phyloP scores from a whole-genome alignment of 2,113 vertebrate genomes.

The Odocoileus hemionus region DNA sequence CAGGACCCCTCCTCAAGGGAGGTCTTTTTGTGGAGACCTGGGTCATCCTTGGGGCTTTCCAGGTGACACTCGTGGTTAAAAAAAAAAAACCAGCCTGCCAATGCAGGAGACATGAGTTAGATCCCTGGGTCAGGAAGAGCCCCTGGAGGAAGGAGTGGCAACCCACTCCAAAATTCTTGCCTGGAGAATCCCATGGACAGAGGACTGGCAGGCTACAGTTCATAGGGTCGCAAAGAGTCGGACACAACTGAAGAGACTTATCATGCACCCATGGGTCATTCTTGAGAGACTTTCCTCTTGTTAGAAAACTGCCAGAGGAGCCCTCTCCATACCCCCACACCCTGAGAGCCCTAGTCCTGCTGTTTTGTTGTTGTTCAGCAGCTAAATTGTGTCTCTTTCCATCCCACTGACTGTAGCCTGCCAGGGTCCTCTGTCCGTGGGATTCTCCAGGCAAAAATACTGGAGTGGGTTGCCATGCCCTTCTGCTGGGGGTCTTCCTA shows the following conservation, averaged over 20 bases:
- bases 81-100: neutral
- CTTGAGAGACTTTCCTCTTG: neutral
- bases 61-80: neutral
- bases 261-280: neutral
- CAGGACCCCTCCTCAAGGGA: neutral
- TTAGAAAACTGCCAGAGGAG: neutral
- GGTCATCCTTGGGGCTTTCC: neutral
- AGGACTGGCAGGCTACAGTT: neutral
- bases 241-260: neutral
- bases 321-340: too few relatives aligned
- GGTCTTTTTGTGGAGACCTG: neutral
- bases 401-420: neutral
- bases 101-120: neutral
- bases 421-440: neutral
- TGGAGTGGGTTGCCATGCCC: neutral
- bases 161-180: neutral
- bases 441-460: neutral
- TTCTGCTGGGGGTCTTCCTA: neutral
- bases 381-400: neutral
- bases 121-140: neutral
- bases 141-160: neutral
- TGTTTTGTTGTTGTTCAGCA: neutral
- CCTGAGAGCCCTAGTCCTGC: neutral
- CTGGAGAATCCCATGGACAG: neutral
- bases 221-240: neutral